These are phyloP conservation scores for Choristoneura rosaceana DNA, from an alignment of 2,888 invertebrate species.

Conservation along the genomic window DNA sequence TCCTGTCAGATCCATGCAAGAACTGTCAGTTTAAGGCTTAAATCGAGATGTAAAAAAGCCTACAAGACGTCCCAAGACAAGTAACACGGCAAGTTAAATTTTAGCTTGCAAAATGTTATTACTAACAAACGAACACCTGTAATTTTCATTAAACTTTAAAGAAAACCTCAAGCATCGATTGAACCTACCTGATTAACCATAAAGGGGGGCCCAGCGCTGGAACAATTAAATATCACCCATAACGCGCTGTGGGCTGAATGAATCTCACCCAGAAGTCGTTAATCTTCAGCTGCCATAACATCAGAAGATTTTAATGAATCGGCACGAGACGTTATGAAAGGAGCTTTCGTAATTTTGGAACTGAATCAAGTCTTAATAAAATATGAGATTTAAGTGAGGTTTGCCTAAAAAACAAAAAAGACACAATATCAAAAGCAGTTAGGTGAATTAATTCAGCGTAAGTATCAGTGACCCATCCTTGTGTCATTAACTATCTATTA, in stretches of 20 bases:
- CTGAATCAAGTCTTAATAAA: not conserved
- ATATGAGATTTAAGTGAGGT: not conserved
- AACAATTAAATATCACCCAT: slow-evolving; percentile 14
- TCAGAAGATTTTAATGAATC: not conserved
- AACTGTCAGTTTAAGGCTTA: no score
- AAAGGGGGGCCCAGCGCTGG: not conserved
- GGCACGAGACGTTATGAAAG: not conserved
- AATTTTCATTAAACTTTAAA: not conserved
- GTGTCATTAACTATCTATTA: no score
- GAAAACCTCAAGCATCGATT: not conserved
- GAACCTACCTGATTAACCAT: not conserved
- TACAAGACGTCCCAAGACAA: no score
- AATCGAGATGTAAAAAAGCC: no score
- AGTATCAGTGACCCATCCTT: no score
- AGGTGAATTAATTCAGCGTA: no score
- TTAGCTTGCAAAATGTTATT: not conserved
- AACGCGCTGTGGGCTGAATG: slow-evolving; percentile 7
- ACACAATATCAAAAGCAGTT: no score
- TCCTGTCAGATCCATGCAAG: no score
- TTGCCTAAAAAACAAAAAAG: no score
- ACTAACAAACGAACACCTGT: not conserved
- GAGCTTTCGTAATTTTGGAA: not conserved
- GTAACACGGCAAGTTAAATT: no score
- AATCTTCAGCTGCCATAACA: slow-evolving; percentile 15
- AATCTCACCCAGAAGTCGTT: slow-evolving; percentile 13